Percentiles rank a stretch among this genome's conserved stretches.
Conservation (phyloP, 2,888 invertebrate genomes). For the Phortica magna region DNA sequence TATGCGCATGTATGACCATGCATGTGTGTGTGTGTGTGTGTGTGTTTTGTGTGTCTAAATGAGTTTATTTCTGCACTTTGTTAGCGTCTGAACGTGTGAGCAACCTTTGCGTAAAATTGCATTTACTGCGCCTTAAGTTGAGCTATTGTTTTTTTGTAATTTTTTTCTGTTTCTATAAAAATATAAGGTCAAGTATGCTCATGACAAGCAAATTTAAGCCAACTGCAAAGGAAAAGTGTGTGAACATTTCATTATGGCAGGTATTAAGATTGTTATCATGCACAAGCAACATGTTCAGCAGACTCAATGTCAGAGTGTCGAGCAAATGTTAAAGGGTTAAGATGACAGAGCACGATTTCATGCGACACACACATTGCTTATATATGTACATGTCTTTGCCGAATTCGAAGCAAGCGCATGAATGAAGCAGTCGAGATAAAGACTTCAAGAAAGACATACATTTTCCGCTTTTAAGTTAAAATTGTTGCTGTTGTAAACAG, state of each 20-base stretch:
- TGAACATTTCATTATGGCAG: constrained; percentile 70
- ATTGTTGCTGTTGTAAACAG: not conserved
- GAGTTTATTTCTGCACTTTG: constrained; percentile 9
- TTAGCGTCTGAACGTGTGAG: not conserved
- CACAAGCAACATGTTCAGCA: constrained; percentile 38
- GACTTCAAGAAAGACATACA: no score
- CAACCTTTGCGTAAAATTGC: not conserved
- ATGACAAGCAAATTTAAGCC: constrained; percentile 35
- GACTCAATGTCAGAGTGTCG: not conserved
- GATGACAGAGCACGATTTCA: not conserved
- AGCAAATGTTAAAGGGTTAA: not conserved
- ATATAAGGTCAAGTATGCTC: constrained; percentile 64
- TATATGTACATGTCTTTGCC: constrained; percentile 45
- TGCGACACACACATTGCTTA: constrained; percentile 58
- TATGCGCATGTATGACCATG: constrained; percentile 22
- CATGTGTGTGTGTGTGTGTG: constrained; percentile 36
- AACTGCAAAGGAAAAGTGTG: not conserved
- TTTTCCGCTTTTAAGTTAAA: no score
- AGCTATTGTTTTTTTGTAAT: not conserved
- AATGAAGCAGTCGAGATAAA: not conserved
- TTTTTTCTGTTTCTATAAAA: no score
- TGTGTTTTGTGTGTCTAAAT: constrained; percentile 18
- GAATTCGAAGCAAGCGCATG: constrained; percentile 47
- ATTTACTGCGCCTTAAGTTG: constrained; percentile 16
- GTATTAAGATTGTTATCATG: constrained; percentile 66